These are phyloP conservation scores for Formica aserva DNA, from an alignment of 2,888 invertebrate species.

Conservation along the genomic window DNA sequence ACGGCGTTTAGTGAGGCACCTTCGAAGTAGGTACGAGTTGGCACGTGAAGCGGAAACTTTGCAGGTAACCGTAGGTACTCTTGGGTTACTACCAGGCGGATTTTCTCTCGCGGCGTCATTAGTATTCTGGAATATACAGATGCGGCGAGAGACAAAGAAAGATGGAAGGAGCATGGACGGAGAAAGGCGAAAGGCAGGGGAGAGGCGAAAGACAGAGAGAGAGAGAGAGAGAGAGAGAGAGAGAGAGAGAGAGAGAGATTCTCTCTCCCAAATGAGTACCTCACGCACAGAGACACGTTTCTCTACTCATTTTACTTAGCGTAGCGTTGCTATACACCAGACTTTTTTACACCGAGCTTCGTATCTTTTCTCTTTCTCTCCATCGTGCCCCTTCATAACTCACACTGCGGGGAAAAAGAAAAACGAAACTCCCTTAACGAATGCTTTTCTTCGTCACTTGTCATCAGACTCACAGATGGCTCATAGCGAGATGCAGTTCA, in stretches of 20 bases:
- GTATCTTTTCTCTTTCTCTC: constrained; percentile 19
- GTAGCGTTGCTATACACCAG: constrained; percentile 11
- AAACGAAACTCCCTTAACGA: constrained; percentile 68
- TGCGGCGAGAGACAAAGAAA: constrained; percentile 46
- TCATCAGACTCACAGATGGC: constrained; percentile 51
- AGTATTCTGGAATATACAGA: constrained; percentile 66
- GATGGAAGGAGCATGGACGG: constrained; percentile 48
- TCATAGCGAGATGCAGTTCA: constrained; percentile 12
- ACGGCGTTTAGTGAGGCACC: constrained; percentile 66
- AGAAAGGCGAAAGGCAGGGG: neutral
- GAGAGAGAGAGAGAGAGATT: constrained; percentile 17
- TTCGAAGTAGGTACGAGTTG: constrained; percentile 57
- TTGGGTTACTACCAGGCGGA: constrained; percentile 57
- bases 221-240: neutral
- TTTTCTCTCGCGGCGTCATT: constrained; percentile 69
- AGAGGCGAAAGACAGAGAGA: neutral
- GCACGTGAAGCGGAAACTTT: constrained; percentile 67
- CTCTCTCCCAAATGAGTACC: constrained; percentile 69
- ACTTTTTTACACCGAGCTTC: constrained; percentile 21
- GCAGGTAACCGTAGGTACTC: constrained; percentile 58
- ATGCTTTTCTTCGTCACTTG: constrained; percentile 72
- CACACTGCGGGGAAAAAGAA: constrained; percentile 63
- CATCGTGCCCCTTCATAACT: constrained; percentile 51
- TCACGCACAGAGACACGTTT: constrained; percentile 74
- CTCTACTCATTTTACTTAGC: constrained; percentile 70